phyloP scores from a whole-genome alignment of 35 echinoderm and acorn worm species.

The Patiria miniata region DNA sequence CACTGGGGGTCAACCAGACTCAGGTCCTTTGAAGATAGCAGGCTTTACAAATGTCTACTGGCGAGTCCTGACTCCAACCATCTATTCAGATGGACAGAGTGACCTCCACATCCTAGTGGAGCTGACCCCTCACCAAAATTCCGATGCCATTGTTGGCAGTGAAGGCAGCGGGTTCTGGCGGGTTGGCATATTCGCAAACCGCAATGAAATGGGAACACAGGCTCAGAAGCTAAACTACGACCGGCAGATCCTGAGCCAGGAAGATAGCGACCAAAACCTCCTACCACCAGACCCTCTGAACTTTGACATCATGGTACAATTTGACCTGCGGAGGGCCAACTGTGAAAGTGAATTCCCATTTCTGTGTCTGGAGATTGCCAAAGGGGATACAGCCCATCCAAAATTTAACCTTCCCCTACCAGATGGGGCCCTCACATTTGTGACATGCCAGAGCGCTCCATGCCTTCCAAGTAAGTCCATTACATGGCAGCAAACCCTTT shows the following conservation, averaged over 20 bases:
- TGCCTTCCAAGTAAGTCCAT: neutral
- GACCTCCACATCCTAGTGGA: neutral
- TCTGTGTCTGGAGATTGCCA: constrained; percentile 52
- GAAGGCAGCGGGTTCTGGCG: neutral
- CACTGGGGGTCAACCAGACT: neutral
- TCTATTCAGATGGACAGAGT: neutral
- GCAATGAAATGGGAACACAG: neutral
- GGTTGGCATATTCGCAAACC: constrained; percentile 10
- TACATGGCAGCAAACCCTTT: neutral
- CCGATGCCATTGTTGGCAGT: neutral
- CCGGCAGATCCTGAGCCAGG: neutral
- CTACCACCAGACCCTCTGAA: neutral
- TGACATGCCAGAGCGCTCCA: neutral
- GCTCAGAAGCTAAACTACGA: neutral
- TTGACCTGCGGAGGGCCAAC: constrained; percentile 15
- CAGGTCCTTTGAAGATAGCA: neutral
- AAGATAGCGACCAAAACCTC: neutral
- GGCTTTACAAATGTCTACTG: neutral
- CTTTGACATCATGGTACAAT: constrained; percentile 14
- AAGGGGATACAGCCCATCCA: constrained; percentile 36
- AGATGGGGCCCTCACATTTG: neutral
- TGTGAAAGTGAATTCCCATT: constrained; percentile 24
- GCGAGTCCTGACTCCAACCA: neutral
- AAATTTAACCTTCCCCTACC: constrained; percentile 38
- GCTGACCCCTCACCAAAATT: neutral